A percentile compares a stretch with the other conserved stretches of the same genome.
Conservation (phyloP, 2,888 invertebrate genomes). For the Melinopterus prodromus region DNA sequence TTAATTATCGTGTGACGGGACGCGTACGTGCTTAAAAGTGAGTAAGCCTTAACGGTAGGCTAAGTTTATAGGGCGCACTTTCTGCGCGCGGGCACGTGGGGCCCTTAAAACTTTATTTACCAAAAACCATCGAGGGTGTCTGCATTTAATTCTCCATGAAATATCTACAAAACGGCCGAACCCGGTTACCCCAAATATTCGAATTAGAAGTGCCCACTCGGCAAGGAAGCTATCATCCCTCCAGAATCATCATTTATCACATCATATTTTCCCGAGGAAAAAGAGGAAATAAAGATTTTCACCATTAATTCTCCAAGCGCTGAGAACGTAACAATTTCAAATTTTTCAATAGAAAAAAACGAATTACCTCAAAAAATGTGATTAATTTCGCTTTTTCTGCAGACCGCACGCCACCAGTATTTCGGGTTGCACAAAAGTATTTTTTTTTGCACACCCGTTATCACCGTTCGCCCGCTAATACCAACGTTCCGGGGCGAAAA, state of each 20-base stretch:
- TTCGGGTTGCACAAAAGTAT: neutral
- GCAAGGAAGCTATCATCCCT: neutral
- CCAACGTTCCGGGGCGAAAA: constrained; percentile 18
- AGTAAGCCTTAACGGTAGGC: constrained; percentile 16
- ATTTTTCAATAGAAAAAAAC: neutral
- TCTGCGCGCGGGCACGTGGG: neutral
- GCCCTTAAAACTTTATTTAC: constrained; percentile 25
- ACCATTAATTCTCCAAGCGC: neutral
- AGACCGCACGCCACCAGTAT: neutral
- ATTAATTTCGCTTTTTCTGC: constrained; percentile 4
- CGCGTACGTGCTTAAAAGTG: constrained; percentile 19
- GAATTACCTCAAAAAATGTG: neutral
- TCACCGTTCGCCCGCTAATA: neutral
- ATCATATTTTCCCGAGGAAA: neutral
- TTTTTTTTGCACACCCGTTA: neutral
- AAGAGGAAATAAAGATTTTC: neutral
- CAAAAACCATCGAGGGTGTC: constrained; percentile 7
- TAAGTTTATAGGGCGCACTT: neutral
- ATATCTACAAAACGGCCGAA: constrained; percentile 12
- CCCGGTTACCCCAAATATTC: neutral
- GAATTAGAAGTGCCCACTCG: neutral
- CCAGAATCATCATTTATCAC: neutral
- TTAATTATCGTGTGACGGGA: constrained; percentile 11
- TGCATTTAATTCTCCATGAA: constrained; percentile 19
- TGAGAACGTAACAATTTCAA: neutral